Evolutionary conservation across 2,888 invertebrate species (phyloP), one percentile per base, ranked within the genome.

Genomic region (Eupeodes luniger): DNA sequence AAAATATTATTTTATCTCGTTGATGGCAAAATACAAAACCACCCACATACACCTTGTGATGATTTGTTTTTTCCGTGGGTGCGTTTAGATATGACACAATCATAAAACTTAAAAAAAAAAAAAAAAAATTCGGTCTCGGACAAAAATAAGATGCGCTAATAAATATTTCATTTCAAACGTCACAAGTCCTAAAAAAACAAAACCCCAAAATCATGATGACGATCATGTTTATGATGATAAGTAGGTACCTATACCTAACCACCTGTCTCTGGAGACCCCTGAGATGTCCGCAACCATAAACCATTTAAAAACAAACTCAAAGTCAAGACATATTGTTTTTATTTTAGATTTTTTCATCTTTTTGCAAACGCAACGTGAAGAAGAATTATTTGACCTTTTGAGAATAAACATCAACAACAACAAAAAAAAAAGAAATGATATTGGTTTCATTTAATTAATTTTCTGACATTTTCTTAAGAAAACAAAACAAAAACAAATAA

Each of bases 51-150:
- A 59, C 16, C 47, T 40, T 36, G 16, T n/a, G 53, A 53, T 53
- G 12, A 55, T 67, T 53, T 67, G 11, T 34, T 53, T 36, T 53
- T 9, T 51, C 49, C 34, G 67, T 67, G 67, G 67, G 67, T 67
- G 69, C 11, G 34, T 69, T 53, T 40, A 55, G 40, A 40, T 34
- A 67, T 51, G 51, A 67, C 34, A 69, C 53, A 69, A 53, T 36
- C 36, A 9, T 3, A 16, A 16, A 69, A 69, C 36, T 9, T 3
- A 16, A 16, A 69, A 69, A 34, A 49, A 44, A 69, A 34, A 49
- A 44, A 19, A 19, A 19, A 19, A 61, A 44, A 12, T 14, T 27
- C 16, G 12, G 16, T 59, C 64, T 47, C 27, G 4, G 27, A 64
- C 19, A 14, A 47, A 66, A 47, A 49, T 49, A 64, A 47, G 16